These are phyloP conservation scores for Himalopsyche kuldschensis DNA, from an alignment of 2,888 invertebrate species.

Conservation along the genomic window DNA sequence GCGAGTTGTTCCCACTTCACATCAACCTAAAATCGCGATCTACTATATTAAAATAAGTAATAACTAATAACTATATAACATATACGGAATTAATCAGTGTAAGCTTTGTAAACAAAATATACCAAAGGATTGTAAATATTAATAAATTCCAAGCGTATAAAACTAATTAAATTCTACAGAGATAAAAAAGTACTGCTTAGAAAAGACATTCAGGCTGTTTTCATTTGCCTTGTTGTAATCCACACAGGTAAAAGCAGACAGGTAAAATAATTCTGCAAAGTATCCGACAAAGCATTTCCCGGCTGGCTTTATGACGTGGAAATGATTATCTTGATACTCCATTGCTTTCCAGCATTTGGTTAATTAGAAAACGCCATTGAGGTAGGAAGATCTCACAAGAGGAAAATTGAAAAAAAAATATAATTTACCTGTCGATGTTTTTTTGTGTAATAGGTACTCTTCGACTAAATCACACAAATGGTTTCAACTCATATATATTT, in stretches of 20 bases:
- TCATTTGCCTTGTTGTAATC: slow-evolving; percentile 27
- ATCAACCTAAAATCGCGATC: too few species aligned
- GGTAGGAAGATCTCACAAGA: neutral
- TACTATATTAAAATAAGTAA: too few species aligned
- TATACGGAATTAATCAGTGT: neutral
- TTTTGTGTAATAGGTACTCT: too few species aligned
- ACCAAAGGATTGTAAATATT: neutral
- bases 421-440: neutral
- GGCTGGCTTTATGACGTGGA: slow-evolving; percentile 35
- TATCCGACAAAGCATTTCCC: slow-evolving; percentile 23
- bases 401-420: neutral
- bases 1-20: too few species aligned
- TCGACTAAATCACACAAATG: too few species aligned
- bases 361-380: slow-evolving; percentile 24
- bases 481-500: too few species aligned
- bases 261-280: slow-evolving; percentile 30
- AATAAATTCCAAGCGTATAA: neutral
- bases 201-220: slow-evolving; percentile 22
- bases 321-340: slow-evolving; percentile 35
- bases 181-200: neutral
- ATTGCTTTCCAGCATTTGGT: slow-evolving; percentile 32
- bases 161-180: neutral
- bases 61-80: too few species aligned
- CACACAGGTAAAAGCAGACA: slow-evolving; percentile 19
- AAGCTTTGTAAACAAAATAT: neutral